Percentiles rank a stretch among this genome's conserved stretches.
phyloP scores from a whole-genome alignment of 1,140 invertebrate genomes.

The Caenorhabditis briggsae region DNA sequence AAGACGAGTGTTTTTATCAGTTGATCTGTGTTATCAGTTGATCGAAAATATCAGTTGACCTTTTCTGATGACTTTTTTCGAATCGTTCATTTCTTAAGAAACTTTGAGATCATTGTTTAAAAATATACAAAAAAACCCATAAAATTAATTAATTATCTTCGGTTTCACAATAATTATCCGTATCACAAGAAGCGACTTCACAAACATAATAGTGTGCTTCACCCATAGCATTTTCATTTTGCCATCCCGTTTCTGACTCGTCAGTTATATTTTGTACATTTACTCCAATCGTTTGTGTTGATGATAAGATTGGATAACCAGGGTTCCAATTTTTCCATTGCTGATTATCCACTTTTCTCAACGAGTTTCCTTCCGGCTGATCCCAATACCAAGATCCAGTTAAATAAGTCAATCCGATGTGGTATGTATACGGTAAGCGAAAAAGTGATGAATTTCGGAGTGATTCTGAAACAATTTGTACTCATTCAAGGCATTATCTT shows the following conservation, averaged over 20 bases:
- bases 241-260: background rate
- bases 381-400: conserved; percentile 26
- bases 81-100: too few relatives aligned
- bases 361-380: background rate
- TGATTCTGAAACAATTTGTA: background rate
- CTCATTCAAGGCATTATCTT: background rate
- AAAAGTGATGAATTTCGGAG: background rate
- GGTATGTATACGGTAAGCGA: background rate
- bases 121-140: background rate
- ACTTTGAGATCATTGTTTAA: background rate
- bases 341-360: background rate
- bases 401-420: background rate
- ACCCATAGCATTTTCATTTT: background rate
- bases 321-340: background rate
- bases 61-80: too few relatives aligned
- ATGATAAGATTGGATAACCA: background rate
- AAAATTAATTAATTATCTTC: background rate
- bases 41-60: too few relatives aligned
- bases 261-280: background rate
- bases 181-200: conserved; percentile 17
- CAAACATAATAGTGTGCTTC: background rate
- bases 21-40: too few relatives aligned
- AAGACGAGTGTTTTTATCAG: too few relatives aligned
- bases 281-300: background rate
- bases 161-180: conserved; percentile 6